phyloP scores from a whole-genome alignment of 2,888 invertebrate species.

The Globia sparganii region DNA sequence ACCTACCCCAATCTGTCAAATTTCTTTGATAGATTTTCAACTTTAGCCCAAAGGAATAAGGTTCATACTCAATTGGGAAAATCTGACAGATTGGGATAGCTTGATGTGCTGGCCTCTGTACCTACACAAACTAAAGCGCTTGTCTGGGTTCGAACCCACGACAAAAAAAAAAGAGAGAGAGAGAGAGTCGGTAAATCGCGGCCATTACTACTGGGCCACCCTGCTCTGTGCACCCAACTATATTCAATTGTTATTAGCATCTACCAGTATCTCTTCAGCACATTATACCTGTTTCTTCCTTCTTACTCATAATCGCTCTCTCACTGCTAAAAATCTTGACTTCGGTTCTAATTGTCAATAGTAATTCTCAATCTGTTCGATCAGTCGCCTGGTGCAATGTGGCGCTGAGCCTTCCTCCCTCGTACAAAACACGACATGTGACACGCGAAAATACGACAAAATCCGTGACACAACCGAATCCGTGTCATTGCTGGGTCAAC shows the following conservation, averaged over 20 bases:
- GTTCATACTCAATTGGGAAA: no score
- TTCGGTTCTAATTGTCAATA: neutral
- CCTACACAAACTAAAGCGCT: no score
- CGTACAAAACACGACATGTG: no score
- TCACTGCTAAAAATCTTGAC: neutral
- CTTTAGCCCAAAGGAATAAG: no score
- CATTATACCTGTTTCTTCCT: neutral
- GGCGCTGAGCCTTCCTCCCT: neutral
- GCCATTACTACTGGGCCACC: no score
- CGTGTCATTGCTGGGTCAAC: conserved; percentile 40
- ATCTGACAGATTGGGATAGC: no score
- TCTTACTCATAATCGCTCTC: neutral
- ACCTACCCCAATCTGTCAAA: no score
- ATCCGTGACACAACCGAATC: conserved; percentile 20
- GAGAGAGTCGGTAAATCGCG: no score
- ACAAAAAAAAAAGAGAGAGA: no score
- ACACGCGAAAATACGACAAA: conserved; percentile 7
- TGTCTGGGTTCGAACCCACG: no score
- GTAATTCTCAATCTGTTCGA: neutral
- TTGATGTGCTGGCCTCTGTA: no score
- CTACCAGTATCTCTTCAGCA: neutral
- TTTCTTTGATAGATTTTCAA: no score
- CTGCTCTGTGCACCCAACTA: neutral
- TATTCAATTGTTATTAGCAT: neutral
- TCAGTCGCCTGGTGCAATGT: neutral